Conservation (phyloP, 1,140 invertebrate genomes). For the Elysia chlorotica region DNA sequence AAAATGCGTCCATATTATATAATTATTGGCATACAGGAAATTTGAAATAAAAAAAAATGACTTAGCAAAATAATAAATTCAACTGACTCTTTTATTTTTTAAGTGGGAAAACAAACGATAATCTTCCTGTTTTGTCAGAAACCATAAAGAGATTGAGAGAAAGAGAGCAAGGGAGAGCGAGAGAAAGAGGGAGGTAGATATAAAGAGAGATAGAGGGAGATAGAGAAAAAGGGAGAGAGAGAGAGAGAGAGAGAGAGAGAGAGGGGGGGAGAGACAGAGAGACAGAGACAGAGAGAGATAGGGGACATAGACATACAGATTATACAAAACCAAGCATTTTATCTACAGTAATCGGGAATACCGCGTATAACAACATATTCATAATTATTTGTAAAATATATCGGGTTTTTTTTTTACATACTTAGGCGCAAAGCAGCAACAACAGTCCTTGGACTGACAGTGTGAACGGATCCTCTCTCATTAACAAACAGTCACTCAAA, state of each 20-base stretch:
- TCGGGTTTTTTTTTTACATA: too few species aligned
- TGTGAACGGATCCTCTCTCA: not conserved
- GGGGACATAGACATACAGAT: not conserved
- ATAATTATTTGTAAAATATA: too few species aligned
- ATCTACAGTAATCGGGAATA: not conserved
- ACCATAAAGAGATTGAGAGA: too few species aligned
- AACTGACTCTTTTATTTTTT: too few species aligned
- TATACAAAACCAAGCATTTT: not conserved
- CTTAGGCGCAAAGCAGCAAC: too few species aligned
- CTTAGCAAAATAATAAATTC: too few species aligned
- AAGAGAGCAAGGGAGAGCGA: not conserved
- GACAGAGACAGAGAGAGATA: not conserved
- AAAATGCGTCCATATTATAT: too few species aligned
- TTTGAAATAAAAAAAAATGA: too few species aligned
- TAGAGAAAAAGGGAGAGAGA: not conserved
- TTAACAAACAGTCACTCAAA: too few species aligned
- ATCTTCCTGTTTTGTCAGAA: too few species aligned
- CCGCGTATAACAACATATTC: not conserved
- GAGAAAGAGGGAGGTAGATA: not conserved
- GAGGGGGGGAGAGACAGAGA: not conserved
- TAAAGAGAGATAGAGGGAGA: slow-evolving; percentile 11
- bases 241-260: not conserved
- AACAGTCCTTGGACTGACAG: not conserved
- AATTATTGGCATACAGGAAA: too few species aligned
- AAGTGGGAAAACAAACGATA: too few species aligned